phyloP scores from a whole-genome alignment of 2,888 invertebrate species.

The Nephrotoma appendiculata region DNA sequence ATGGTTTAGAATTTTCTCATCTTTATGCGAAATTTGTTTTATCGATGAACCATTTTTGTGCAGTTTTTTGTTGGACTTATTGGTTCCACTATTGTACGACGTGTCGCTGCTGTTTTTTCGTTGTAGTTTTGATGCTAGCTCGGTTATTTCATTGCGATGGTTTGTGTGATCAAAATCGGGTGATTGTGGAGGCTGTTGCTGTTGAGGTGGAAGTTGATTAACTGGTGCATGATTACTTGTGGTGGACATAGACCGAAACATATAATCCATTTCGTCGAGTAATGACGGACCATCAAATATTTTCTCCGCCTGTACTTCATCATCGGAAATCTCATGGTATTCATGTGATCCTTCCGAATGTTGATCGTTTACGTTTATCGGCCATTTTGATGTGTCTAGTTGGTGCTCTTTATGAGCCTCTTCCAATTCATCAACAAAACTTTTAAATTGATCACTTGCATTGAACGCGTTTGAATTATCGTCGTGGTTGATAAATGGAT shows the following conservation, averaged over 20 bases:
- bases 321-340: conserved; percentile 73
- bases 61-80: conserved; percentile 24
- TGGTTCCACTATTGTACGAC: conserved; percentile 17
- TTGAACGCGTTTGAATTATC: conserved; percentile 20
- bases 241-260: conserved; percentile 51
- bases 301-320: conserved; percentile 39
- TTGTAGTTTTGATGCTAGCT: conserved; percentile 38
- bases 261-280: conserved; percentile 78
- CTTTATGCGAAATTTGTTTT: conserved; percentile 87
- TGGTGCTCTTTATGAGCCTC: background rate
- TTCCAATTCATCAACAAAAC: conserved; percentile 5
- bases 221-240: conserved; percentile 13
- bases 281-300: conserved; percentile 71
- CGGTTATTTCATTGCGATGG: conserved; percentile 52
- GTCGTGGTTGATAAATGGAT: background rate
- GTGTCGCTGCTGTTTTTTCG: conserved; percentile 18
- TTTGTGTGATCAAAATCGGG: conserved; percentile 40
- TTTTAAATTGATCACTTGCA: conserved; percentile 12
- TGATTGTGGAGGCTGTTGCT: conserved; percentile 25
- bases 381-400: conserved; percentile 9
- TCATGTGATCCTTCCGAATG: conserved; percentile 42
- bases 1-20: conserved; percentile 78
- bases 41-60: conserved; percentile 38
- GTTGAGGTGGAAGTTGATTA: conserved; percentile 6
- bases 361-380: background rate